Evolutionary conservation across 2,888 invertebrate genomes (phyloP), one percentile per base, ranked within the genome.

Genomic region (Xestoiulus laeticollis): DNA sequence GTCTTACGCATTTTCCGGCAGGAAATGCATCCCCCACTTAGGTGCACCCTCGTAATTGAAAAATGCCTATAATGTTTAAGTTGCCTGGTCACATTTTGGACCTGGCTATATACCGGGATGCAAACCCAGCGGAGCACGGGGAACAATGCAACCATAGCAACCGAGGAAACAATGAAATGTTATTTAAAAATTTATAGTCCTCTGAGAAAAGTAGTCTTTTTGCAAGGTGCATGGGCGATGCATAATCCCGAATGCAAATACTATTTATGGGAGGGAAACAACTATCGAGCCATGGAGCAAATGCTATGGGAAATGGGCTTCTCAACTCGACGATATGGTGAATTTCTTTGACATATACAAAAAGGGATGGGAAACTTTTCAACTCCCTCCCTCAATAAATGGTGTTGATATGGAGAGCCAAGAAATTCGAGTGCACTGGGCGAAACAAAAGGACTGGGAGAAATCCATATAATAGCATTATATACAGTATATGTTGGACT

Each of bases 161-260:
- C 78, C 78, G 5, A 4, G 78, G 78, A 78, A 78, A 78, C 78
- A 78, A 78, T 78, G 78, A 78, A 78, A 78, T 78, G 78, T 78
- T 78, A 30, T 22, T 78, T 78, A 78, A 78, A 78, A 78, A 78
- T 78, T 78, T 78, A 78, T 78, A 78, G 78, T 78, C 78, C 78
- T 78, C 78, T 78, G 78, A 78, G 78, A 78, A 78, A 30, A 22
- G 78, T 22, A 30, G 30, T 22, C 26, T 78, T 78, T 30, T 22
- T 78, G 78, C 30, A 78, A 30, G 78, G 30, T 78, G 59, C 59
- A 59, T 59, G 59, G 59, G 59, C 59, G n/a, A 59, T 59, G 78
- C 78, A 78, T 78, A 78, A 78, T 78, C 78, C 78, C 78, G 30
- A 78, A 78, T 78, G 78, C 78, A 78, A 78, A 78, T 78, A 30